Conservation (phyloP, 2,888 invertebrate species). For the Darwinula stevensoni region DNA sequence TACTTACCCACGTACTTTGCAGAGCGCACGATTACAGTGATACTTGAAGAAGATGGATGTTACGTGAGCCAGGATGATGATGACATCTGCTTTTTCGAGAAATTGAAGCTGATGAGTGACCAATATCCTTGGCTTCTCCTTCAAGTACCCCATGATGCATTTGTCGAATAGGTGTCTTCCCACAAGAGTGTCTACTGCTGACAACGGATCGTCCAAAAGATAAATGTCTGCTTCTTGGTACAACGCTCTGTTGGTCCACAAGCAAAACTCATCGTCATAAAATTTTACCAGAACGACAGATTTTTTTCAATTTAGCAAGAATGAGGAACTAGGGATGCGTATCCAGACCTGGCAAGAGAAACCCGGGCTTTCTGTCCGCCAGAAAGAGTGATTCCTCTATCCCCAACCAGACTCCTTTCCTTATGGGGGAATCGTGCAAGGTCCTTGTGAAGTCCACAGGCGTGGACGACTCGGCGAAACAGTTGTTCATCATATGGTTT, state of each 20-base stretch:
- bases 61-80: conserved; percentile 31
- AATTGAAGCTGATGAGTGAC: conserved; percentile 64
- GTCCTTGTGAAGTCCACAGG: conserved; percentile 20
- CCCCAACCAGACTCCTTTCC: conserved; percentile 22
- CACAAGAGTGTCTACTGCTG: conserved; percentile 71
- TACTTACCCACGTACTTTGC: no score
- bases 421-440: conserved; percentile 18
- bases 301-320: no score
- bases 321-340: conserved; percentile 8
- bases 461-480: conserved; percentile 13
- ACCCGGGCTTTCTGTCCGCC: conserved; percentile 25
- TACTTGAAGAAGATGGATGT: no score
- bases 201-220: conserved; percentile 60
- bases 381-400: conserved; percentile 23
- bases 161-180: conserved; percentile 61
- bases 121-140: conserved; percentile 36
- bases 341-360: conserved; percentile 18
- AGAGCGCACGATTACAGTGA: no score
- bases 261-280: no score
- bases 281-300: no score
- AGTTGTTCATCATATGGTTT: conserved; percentile 24
- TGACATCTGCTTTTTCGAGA: conserved; percentile 30
- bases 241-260: conserved; percentile 25
- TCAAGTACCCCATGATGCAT: conserved; percentile 33
- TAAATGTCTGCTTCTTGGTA: conserved; percentile 55